Evolutionary conservation across 1,140 invertebrate genomes (phyloP).

Genomic region (Heliothis subflexa): DNA sequence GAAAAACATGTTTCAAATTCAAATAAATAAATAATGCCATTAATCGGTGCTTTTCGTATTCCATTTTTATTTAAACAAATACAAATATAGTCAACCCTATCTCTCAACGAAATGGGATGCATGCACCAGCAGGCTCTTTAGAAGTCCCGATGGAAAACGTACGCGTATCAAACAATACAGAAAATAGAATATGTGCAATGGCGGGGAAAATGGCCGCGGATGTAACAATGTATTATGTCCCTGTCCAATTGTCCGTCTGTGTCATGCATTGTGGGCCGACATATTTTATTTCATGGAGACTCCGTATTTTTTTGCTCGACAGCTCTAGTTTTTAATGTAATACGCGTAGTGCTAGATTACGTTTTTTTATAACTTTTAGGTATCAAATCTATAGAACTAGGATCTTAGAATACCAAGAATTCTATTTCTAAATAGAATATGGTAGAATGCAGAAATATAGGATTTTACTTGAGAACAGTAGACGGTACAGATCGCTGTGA

Average conservation of each 20-base stretch:
- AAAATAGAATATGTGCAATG: slow-evolving; percentile 14
- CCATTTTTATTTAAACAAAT: no score
- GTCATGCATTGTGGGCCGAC: not conserved
- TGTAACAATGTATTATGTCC: slow-evolving; percentile 2
- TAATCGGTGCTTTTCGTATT: no score
- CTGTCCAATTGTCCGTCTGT: not conserved
- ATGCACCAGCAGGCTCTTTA: not conserved
- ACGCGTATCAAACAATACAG: slow-evolving; percentile 13
- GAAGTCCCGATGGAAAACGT: not conserved
- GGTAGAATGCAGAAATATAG: no score
- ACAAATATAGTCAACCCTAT: not conserved
- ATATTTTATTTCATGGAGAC: slow-evolving; percentile 14
- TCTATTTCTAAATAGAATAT: no score
- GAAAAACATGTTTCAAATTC: no score
- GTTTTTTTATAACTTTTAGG: no score
- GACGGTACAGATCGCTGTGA: no score
- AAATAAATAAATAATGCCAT: no score
- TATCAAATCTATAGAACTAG: no score
- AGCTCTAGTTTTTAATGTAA: not conserved
- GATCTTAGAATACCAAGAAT: no score
- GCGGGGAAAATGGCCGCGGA: slow-evolving; percentile 12
- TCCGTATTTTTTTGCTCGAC: not conserved
- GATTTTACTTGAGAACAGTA: no score
- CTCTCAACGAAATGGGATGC: not conserved
- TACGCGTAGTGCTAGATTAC: no score